Evolutionary conservation across 2,113 vertebrate genomes (phyloP).

Genomic region (Genyomyrus donnyi): DNA sequence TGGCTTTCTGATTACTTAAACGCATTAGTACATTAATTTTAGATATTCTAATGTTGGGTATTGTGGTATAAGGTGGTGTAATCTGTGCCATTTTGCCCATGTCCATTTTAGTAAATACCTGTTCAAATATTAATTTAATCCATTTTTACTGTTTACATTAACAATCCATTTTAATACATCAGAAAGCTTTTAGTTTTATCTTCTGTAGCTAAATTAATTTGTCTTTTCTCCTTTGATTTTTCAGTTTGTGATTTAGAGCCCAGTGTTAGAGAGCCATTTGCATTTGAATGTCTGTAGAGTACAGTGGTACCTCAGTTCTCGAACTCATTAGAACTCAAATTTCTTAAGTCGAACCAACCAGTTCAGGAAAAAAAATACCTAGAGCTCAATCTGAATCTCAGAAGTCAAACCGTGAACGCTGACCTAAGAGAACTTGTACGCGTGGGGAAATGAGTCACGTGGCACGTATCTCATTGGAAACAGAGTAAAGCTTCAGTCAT

Average conservation of each 20-base stretch:
- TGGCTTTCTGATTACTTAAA: not conserved
- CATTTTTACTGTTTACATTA: not conserved
- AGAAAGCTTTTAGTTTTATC: not conserved
- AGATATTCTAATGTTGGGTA: not conserved
- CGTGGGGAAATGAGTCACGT: no score
- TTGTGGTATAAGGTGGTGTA: not conserved
- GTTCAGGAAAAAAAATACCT: no score
- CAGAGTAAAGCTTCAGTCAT: no score
- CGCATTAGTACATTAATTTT: not conserved
- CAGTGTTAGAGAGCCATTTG: not conserved
- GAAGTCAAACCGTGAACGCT: no score
- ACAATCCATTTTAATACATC: not conserved
- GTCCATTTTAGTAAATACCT: conserved; percentile 5
- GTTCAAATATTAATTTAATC: conserved; percentile 10
- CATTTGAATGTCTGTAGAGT: not conserved
- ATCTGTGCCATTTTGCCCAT: not conserved
- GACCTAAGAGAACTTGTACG: no score
- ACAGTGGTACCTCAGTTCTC: no score
- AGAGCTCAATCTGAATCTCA: no score
- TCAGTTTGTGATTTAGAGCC: not conserved
- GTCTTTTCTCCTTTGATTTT: not conserved
- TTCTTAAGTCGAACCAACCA: no score
- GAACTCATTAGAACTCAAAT: no score
- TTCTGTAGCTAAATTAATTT: not conserved
- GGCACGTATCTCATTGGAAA: no score